phyloP scores from a whole-genome alignment of 2,888 invertebrate species.

The Tigriopus californicus region DNA sequence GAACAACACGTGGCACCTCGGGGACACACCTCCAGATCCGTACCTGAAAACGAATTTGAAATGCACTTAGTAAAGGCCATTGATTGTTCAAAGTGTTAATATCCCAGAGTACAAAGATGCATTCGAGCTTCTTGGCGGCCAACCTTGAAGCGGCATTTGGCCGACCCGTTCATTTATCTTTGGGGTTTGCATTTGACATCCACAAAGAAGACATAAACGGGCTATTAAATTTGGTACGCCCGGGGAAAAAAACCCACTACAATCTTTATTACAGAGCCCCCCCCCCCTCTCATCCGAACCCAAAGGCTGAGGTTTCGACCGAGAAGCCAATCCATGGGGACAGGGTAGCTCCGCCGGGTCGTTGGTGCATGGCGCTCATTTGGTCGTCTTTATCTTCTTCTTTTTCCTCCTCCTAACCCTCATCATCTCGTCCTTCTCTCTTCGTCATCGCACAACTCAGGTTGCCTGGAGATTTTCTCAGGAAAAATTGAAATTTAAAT shows the following conservation, averaged over 20 bases:
- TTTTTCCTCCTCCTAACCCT: too few species aligned
- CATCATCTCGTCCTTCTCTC: not conserved
- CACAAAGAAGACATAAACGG: too few species aligned
- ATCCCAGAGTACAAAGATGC: not conserved
- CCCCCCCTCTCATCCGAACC: too few species aligned
- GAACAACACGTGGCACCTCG: slow-evolving; percentile 44
- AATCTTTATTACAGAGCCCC: too few species aligned
- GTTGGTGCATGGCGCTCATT: too few species aligned
- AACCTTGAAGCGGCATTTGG: not conserved
- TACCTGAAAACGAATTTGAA: slow-evolving; percentile 34
- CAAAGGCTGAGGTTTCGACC: not conserved
- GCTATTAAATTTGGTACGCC: too few species aligned
- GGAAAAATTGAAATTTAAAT: not conserved
- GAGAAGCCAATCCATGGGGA: not conserved
- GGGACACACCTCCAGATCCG: slow-evolving; percentile 28
- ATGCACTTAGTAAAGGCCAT: slow-evolving; percentile 21
- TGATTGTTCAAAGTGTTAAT: not conserved
- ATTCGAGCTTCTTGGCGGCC: not conserved
- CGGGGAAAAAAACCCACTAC: too few species aligned
- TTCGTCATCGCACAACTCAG: too few species aligned
- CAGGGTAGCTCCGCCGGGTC: not conserved
- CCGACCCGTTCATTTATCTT: too few species aligned
- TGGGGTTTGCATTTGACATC: too few species aligned
- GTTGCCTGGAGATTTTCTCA: not conserved
- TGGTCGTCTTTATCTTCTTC: not conserved